phyloP scores from a whole-genome alignment of 2,888 invertebrate species.

The Philonicus albiceps region DNA sequence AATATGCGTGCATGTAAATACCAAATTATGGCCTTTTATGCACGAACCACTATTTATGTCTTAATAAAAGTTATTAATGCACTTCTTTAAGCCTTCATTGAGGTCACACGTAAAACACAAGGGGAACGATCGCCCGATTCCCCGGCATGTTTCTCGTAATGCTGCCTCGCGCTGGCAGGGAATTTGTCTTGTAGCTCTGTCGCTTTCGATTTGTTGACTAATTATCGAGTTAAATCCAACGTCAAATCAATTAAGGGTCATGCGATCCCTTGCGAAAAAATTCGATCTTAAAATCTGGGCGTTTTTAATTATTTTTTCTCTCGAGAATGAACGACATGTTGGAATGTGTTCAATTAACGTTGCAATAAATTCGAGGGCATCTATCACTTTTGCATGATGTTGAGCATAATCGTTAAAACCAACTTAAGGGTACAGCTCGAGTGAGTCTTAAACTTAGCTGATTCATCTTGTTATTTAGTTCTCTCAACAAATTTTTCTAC shows the following conservation, averaged over 20 bases:
- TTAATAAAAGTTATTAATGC: constrained; percentile 54
- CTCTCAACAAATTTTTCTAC: not conserved
- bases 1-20: constrained; percentile 53
- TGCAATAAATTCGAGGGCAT: not conserved
- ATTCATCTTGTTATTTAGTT: not conserved
- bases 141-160: constrained; percentile 27
- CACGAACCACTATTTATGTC: constrained; percentile 55
- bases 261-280: not conserved
- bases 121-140: not conserved
- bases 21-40: constrained; percentile 53
- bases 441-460: not conserved
- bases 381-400: not conserved
- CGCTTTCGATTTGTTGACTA: constrained; percentile 8
- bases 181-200: constrained; percentile 22
- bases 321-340: not conserved
- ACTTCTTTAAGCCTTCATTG: constrained; percentile 38
- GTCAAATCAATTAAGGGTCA: constrained; percentile 3
- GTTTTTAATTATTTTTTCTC: not conserved
- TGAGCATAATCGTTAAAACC: not conserved
- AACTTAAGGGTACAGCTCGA: not conserved
- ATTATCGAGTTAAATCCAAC: not conserved
- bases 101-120: constrained; percentile 15
- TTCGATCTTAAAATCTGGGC: not conserved
- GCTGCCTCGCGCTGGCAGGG: not conserved
- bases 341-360: not conserved